Evolutionary conservation across 2,113 vertebrate species (phyloP).

Genomic region (Anoura caudifer): DNA sequence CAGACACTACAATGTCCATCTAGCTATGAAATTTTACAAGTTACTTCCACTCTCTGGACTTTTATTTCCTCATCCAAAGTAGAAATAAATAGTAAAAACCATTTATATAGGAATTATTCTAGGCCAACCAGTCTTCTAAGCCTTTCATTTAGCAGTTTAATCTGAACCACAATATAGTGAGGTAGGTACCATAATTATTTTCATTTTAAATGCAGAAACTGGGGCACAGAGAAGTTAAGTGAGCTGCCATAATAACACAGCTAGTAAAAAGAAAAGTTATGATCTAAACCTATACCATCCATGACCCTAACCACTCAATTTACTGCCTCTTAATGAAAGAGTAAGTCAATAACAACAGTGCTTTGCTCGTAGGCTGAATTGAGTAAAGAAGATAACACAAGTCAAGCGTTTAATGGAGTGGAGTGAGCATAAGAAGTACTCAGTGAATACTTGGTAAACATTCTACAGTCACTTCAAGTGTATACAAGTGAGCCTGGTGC

Average conservation of each 20-base stretch:
- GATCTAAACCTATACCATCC: neutral
- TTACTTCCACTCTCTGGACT: neutral
- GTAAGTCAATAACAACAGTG: neutral
- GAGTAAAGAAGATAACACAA: neutral
- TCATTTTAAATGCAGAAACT: neutral
- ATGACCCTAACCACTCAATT: neutral
- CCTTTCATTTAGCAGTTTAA: neutral
- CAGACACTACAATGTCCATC: neutral
- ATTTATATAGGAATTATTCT: neutral
- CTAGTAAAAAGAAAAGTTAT: neutral
- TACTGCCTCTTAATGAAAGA: neutral
- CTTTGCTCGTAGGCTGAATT: neutral
- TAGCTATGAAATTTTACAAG: neutral
- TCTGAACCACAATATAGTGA: neutral
- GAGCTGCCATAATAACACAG: neutral
- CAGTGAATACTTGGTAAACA: neutral
- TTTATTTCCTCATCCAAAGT: conserved; percentile 19
- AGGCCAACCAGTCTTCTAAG: neutral
- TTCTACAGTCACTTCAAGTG: neutral
- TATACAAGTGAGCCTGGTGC: neutral
- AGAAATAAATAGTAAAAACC: neutral
- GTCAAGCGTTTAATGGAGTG: neutral
- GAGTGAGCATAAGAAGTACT: neutral
- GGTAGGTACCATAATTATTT: neutral
- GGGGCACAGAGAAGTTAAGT: neutral